Conservation (phyloP, 2,888 invertebrate genomes). For the Scaptomyza polygonia region DNA sequence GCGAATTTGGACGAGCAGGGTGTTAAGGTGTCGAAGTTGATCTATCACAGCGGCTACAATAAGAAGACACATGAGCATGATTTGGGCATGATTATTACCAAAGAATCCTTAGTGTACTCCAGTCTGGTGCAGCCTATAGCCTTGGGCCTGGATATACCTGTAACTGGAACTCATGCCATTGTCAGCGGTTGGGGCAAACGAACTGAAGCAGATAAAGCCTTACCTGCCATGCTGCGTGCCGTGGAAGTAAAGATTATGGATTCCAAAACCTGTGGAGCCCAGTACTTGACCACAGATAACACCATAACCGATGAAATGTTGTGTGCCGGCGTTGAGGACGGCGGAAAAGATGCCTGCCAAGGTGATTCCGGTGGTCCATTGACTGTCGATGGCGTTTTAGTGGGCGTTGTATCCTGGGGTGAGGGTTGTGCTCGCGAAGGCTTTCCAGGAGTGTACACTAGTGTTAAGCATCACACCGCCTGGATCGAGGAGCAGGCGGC, state of each 20-base stretch:
- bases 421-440: constrained; percentile 76
- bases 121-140: constrained; percentile 83
- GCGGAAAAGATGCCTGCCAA: constrained; percentile 78
- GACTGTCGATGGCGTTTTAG: constrained; percentile 61
- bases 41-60: constrained; percentile 65
- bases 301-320: constrained; percentile 77
- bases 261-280: constrained; percentile 83
- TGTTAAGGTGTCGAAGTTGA: constrained; percentile 64
- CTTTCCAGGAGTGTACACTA: constrained; percentile 80
- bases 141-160: constrained; percentile 63
- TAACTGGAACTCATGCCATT: constrained; percentile 59
- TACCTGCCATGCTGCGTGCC: constrained; percentile 83
- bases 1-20: constrained; percentile 67
- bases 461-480: constrained; percentile 53
- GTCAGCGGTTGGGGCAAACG: constrained; percentile 82
- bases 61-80: constrained; percentile 85
- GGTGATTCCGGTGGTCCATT: constrained; percentile 83
- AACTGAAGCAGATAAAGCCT: constrained; percentile 60
- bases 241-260: constrained; percentile 85
- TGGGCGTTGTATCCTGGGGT: constrained; percentile 82
- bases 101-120: constrained; percentile 84
- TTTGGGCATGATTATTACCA: constrained; percentile 86
- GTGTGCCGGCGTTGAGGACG: constrained; percentile 74
- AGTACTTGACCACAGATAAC: constrained; percentile 82
- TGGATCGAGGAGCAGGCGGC: constrained; percentile 71